These are phyloP conservation scores for Fregetta grallaria DNA, from an alignment of 2,113 vertebrate genomes.

Conservation along the genomic window DNA sequence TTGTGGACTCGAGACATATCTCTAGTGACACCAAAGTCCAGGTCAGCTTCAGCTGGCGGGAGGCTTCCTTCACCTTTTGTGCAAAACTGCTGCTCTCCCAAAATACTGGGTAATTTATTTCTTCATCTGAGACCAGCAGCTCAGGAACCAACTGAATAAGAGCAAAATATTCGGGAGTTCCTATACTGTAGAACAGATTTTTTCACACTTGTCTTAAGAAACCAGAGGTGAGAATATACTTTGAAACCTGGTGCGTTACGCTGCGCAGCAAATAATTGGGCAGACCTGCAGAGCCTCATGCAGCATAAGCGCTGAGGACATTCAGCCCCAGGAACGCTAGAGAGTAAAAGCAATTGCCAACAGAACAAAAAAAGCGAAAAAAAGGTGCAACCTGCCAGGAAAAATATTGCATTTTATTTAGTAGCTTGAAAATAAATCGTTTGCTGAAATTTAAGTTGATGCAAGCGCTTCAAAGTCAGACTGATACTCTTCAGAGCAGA, in stretches of 20 bases:
- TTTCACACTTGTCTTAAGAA: neutral
- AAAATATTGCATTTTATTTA: neutral
- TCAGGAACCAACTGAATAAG: neutral
- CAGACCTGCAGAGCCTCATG: neutral
- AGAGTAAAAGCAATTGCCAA: neutral
- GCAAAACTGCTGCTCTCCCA: neutral
- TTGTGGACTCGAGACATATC: neutral
- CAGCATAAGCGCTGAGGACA: neutral
- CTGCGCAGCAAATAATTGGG: neutral
- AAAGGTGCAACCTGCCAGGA: neutral
- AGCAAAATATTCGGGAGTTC: neutral
- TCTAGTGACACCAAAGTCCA: neutral
- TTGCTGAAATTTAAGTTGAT: neutral
- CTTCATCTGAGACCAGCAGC: neutral
- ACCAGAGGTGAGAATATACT: neutral
- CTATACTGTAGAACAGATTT: neutral
- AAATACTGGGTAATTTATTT: neutral
- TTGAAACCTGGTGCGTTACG: neutral
- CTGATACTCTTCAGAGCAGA: neutral
- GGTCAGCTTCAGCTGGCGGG: neutral
- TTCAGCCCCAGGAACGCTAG: neutral
- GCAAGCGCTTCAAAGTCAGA: neutral
- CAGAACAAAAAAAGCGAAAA: neutral
- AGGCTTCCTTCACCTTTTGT: neutral
- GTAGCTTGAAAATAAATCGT: neutral